These are phyloP conservation scores for Papilio machaon DNA, from an alignment of 1,140 invertebrate genomes.

Conservation along the genomic window DNA sequence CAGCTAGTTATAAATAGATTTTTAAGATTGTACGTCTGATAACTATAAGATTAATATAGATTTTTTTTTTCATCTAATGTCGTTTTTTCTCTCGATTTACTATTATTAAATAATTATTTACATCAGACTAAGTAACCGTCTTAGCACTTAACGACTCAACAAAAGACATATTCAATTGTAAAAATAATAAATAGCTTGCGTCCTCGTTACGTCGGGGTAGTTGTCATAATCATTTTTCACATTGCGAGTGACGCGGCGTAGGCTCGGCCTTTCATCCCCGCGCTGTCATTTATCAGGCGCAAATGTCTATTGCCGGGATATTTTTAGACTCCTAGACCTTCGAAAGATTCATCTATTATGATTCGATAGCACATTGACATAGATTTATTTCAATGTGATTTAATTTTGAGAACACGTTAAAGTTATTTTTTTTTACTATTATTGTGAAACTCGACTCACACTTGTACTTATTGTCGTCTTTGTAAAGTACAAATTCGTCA, in stretches of 20 bases:
- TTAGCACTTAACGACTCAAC: conserved; percentile 2
- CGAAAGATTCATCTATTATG: conserved; percentile 10
- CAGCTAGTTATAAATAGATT: too few species aligned
- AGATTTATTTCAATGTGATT: not conserved
- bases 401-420: not conserved
- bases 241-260: conserved; percentile 17
- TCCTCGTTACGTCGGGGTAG: conserved; percentile 3
- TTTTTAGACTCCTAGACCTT: conserved; percentile 16
- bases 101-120: not conserved
- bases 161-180: conserved; percentile 24
- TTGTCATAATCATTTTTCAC: conserved; percentile 23
- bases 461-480: too few species aligned
- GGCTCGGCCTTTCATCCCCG: conserved; percentile 14
- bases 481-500: too few species aligned
- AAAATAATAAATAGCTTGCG: conserved; percentile 16
- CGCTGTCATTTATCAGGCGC: conserved; percentile 18
- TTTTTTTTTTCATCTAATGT: too few species aligned
- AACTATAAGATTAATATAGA: too few species aligned
- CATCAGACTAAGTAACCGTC: not conserved
- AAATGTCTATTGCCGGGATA: not conserved
- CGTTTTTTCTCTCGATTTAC: too few species aligned
- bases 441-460: too few species aligned
- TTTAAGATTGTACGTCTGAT: too few species aligned
- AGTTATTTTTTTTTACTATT: not conserved
- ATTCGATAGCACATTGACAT: not conserved